phyloP scores from a whole-genome alignment of 2,888 invertebrate species.

The Drosophila robusta region DNA sequence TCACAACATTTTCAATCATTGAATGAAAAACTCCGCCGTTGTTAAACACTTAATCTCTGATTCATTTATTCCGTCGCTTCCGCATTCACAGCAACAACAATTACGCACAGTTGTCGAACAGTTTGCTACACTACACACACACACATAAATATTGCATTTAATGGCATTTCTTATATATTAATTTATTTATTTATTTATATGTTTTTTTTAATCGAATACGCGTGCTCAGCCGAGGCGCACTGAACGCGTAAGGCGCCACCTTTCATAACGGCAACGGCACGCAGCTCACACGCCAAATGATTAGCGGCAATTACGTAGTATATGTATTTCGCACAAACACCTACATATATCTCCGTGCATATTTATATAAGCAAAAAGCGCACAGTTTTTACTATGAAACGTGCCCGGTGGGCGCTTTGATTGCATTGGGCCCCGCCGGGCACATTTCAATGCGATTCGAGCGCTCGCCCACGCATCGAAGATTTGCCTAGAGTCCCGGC shows the following conservation, averaged over 20 bases:
- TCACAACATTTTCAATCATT: conserved; percentile 5
- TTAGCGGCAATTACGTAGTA: conserved; percentile 48
- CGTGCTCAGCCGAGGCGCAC: conserved; percentile 33
- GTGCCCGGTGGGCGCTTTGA: conserved; percentile 33
- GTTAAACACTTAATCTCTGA: conserved; percentile 1
- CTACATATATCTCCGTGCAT: background rate
- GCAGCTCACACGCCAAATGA: conserved; percentile 57
- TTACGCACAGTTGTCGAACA: conserved; percentile 37
- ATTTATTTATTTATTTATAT: conserved; percentile 10
- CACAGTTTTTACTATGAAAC: conserved; percentile 14
- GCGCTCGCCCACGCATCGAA: conserved; percentile 15
- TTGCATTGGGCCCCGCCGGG: conserved; percentile 18
- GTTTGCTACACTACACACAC: conserved; percentile 17
- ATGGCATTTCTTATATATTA: background rate
- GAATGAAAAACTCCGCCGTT: conserved; percentile 22
- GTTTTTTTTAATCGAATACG: conserved; percentile 42
- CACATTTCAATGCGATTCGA: conserved; percentile 29
- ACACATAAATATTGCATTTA: conserved; percentile 1
- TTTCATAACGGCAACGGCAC: conserved; percentile 39
- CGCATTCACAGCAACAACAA: conserved; percentile 32
- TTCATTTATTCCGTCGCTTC: conserved; percentile 24
- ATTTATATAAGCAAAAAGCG: background rate
- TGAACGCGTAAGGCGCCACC: conserved; percentile 46
- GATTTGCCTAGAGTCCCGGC: conserved; percentile 13
- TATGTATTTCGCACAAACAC: too few relatives aligned